phyloP scores from a whole-genome alignment of 1,140 invertebrate species.

The Hypothenemus hampei region DNA sequence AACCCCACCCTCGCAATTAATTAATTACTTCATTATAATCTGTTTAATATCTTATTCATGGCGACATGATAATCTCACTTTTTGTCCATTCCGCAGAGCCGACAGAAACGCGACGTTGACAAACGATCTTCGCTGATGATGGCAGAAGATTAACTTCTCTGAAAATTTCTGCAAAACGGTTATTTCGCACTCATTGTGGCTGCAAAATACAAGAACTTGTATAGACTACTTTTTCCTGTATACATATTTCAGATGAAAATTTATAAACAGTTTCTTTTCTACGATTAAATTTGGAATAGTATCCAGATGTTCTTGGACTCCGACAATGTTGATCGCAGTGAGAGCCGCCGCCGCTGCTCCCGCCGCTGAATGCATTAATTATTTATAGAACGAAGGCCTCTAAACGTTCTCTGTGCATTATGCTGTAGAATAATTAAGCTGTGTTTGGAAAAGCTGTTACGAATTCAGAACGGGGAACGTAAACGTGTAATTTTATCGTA shows the following conservation, averaged over 20 bases:
- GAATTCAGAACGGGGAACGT: too few relatives aligned
- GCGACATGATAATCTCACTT: slow-evolving; percentile 22
- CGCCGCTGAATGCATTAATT: neutral
- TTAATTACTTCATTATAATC: slow-evolving; percentile 17
- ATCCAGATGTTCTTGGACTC: slow-evolving; percentile 9
- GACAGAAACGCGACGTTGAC: slow-evolving; percentile 10
- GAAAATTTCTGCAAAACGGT: slow-evolving; percentile 4
- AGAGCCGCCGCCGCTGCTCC: neutral
- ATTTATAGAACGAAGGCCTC: slow-evolving; percentile 3
- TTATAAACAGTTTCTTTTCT: too few relatives aligned
- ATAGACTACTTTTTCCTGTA: too few relatives aligned
- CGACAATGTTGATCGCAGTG: slow-evolving; percentile 7
- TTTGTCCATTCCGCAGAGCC: slow-evolving; percentile 3
- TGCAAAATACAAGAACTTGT: too few relatives aligned
- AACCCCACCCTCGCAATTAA: slow-evolving; percentile 13
- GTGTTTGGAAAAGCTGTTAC: too few relatives aligned
- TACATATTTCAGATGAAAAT: too few relatives aligned
- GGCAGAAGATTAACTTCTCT: slow-evolving; percentile 8
- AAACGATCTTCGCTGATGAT: slow-evolving; percentile 5
- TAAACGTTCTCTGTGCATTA: too few relatives aligned
- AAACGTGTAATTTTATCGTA: too few relatives aligned
- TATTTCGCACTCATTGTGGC: slow-evolving; percentile 5
- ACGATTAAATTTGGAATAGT: too few relatives aligned
- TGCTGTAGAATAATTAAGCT: too few relatives aligned
- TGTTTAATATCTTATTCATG: slow-evolving; percentile 24